These are phyloP conservation scores for Cephus sareptanus DNA, from an alignment of 2,888 invertebrate species.

Conservation along the genomic window DNA sequence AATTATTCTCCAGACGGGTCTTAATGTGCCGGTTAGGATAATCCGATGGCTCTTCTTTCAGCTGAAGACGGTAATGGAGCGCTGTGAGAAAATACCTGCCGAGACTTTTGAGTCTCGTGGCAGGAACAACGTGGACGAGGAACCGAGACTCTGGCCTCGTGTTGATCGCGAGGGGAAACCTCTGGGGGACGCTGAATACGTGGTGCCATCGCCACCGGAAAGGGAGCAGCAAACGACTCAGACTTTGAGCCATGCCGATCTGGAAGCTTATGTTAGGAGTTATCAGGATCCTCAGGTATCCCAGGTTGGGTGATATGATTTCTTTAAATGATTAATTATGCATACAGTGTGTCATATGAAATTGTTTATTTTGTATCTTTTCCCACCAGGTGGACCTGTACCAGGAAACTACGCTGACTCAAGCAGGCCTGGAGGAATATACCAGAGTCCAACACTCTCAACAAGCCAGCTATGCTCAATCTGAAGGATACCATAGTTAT, in stretches of 20 bases:
- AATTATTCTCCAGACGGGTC: neutral
- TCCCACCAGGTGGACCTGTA: constrained; percentile 57
- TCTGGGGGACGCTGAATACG: constrained; percentile 74
- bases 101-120: constrained; percentile 70
- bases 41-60: constrained; percentile 61
- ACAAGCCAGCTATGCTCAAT: constrained; percentile 81
- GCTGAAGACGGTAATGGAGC: constrained; percentile 78
- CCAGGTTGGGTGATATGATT: constrained; percentile 20
- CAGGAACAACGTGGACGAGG: constrained; percentile 55
- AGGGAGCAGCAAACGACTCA: constrained; percentile 67
- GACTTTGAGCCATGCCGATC: constrained; percentile 74
- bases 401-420: constrained; percentile 61
- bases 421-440: constrained; percentile 68
- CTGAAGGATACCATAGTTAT: constrained; percentile 84
- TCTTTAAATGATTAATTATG: neutral
- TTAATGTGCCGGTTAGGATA: neutral
- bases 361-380: constrained; percentile 20
- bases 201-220: constrained; percentile 78
- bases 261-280: constrained; percentile 77
- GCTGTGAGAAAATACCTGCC: constrained; percentile 73
- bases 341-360: neutral
- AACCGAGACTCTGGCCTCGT: constrained; percentile 67
- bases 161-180: constrained; percentile 75
- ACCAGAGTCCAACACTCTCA: constrained; percentile 73
- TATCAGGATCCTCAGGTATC: constrained; percentile 68